These are phyloP conservation scores for Drosophila tropicalis DNA, from an alignment of 1,140 invertebrate species.

Conservation along the genomic window DNA sequence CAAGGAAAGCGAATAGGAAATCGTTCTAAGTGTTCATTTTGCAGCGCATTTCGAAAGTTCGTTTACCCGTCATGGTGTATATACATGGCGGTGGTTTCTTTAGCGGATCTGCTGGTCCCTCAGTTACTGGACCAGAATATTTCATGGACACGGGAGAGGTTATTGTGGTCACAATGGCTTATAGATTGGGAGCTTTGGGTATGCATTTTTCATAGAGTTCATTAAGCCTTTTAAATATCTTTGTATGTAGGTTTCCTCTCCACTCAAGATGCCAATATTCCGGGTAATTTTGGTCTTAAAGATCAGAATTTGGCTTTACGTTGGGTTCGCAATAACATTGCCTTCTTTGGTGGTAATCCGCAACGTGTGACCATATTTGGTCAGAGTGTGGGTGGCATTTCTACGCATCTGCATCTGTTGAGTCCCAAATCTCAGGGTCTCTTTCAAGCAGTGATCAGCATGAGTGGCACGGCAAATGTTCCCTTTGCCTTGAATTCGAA, in stretches of 20 bases:
- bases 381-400: conserved; percentile 85
- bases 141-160: conserved; percentile 78
- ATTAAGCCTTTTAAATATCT: too few relatives aligned
- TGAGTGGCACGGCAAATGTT: conserved; percentile 86
- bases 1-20: neutral
- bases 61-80: conserved; percentile 83
- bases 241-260: conserved; percentile 74
- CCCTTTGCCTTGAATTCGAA: conserved; percentile 85
- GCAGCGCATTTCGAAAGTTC: conserved; percentile 1
- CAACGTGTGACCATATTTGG: conserved; percentile 85
- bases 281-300: conserved; percentile 86
- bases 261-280: conserved; percentile 71
- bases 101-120: conserved; percentile 72
- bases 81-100: conserved; percentile 84
- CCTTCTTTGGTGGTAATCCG: conserved; percentile 83
- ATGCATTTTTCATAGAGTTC: neutral
- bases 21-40: neutral
- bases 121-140: conserved; percentile 82
- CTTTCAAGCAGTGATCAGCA: conserved; percentile 84
- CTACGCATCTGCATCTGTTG: conserved; percentile 83
- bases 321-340: conserved; percentile 82
- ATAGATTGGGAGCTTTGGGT: conserved; percentile 76
- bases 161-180: conserved; percentile 72
- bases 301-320: conserved; percentile 85
- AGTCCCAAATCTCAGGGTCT: conserved; percentile 82